Evolutionary conservation across 2,797 vertebrate genomes (phyloP).

Genomic region (Amphiprion clarkii): DNA sequence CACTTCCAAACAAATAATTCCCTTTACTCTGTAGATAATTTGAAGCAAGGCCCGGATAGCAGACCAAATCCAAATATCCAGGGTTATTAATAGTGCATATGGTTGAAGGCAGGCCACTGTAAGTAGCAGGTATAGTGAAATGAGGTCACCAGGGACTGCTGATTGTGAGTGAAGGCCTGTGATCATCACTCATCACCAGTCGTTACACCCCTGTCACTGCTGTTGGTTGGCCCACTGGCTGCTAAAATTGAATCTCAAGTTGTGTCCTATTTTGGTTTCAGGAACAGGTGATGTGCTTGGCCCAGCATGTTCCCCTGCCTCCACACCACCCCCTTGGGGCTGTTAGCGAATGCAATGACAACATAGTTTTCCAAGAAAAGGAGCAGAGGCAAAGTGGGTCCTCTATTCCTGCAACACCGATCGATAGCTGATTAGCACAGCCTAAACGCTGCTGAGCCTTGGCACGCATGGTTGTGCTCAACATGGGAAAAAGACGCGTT

Average conservation of each 20-base stretch:
- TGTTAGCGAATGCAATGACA: constrained; percentile 73
- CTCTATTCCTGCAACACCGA: constrained; percentile 22
- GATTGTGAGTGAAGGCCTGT: constrained; percentile 73
- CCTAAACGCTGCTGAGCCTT: constrained; percentile 17
- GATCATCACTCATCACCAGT: constrained; percentile 78
- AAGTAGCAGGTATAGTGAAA: constrained; percentile 78
- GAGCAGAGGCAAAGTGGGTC: constrained; percentile 32
- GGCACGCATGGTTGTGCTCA: constrained; percentile 53
- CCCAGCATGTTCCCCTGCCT: constrained; percentile 64
- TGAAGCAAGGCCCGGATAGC: constrained; percentile 52
- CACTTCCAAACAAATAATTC: constrained; percentile 44
- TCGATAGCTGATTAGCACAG: constrained; percentile 61
- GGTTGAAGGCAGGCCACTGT: constrained; percentile 52
- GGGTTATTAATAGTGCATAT: constrained; percentile 64
- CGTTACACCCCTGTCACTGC: constrained; percentile 68
- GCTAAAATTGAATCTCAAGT: constrained; percentile 86
- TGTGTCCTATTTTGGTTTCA: constrained; percentile 83
- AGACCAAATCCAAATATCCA: constrained; percentile 43
- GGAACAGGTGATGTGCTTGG: constrained; percentile 83
- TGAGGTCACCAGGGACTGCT: constrained; percentile 63
- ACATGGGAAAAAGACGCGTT: constrained; percentile 55
- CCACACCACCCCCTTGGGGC: constrained; percentile 71
- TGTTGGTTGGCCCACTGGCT: constrained; percentile 65
- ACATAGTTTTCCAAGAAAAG: constrained; percentile 78
- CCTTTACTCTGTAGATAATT: constrained; percentile 29